These are phyloP conservation scores for Tetranychus cinnabarinus DNA, from an alignment of 1,140 invertebrate genomes.

Conservation along the genomic window DNA sequence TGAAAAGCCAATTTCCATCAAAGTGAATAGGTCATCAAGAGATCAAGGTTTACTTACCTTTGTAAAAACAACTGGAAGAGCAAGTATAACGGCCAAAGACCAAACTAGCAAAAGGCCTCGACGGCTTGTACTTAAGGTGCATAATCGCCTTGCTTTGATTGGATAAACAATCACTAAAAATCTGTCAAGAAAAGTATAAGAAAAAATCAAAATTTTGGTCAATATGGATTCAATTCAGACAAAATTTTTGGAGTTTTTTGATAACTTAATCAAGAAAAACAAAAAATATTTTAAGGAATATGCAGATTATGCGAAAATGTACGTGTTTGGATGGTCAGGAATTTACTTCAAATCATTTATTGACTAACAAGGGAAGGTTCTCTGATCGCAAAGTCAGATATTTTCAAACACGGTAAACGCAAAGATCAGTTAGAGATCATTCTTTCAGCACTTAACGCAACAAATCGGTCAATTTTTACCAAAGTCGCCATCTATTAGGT, in stretches of 20 bases:
- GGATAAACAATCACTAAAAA: conserved; percentile 16
- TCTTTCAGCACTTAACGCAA: too few relatives aligned
- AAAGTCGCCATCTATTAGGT: too few relatives aligned
- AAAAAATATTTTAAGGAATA: background rate
- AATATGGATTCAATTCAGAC: background rate
- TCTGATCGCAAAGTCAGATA: too few relatives aligned
- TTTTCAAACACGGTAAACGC: too few relatives aligned
- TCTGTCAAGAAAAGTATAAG: conserved; percentile 2
- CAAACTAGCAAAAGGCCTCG: conserved; percentile 12
- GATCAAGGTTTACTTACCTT: conserved; percentile 18
- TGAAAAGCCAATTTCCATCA: too few relatives aligned
- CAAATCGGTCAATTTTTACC: too few relatives aligned
- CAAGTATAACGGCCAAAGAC: conserved; percentile 18
- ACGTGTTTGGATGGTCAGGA: too few relatives aligned
- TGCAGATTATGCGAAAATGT: too few relatives aligned
- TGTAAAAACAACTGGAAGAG: conserved; percentile 19
- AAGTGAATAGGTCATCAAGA: background rate
- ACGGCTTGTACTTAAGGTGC: conserved; percentile 13
- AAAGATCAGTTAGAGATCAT: too few relatives aligned
- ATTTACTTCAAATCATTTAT: too few relatives aligned
- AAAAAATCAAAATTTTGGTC: background rate
- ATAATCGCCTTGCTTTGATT: conserved; percentile 13
- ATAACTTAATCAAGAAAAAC: background rate
- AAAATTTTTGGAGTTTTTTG: background rate
- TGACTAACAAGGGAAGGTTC: too few relatives aligned